A percentile compares a stretch with the other conserved stretches of the same genome.
Evolutionary conservation across 2,113 vertebrate genomes (phyloP).

Genomic region (Apodemus sylvaticus): DNA sequence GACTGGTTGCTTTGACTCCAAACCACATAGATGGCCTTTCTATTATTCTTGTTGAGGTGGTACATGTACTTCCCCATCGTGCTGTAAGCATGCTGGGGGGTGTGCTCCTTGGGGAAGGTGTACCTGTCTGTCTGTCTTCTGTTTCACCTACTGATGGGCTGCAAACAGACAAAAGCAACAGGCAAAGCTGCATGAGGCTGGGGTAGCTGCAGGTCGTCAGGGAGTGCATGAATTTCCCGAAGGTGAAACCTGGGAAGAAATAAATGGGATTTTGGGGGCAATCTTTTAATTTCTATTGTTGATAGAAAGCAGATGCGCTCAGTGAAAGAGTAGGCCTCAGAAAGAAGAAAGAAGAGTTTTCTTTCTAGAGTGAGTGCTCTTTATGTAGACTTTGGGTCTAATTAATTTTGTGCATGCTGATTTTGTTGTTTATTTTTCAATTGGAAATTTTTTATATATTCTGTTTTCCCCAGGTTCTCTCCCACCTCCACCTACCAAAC

Average conservation of each 20-base stretch:
- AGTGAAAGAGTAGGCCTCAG: background rate
- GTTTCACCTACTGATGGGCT: background rate
- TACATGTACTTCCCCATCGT: background rate
- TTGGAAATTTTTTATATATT: background rate
- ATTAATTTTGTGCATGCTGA: background rate
- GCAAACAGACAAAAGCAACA: background rate
- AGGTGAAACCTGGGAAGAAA: background rate
- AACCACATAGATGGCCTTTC: fast-evolving
- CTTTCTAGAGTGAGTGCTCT: background rate
- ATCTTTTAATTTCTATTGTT: background rate
- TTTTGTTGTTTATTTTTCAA: background rate
- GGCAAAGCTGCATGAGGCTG: background rate
- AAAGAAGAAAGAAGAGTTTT: background rate
- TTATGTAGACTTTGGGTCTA: background rate
- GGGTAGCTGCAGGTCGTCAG: background rate
- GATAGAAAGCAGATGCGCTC: background rate
- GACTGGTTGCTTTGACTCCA: background rate
- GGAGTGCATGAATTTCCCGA: background rate
- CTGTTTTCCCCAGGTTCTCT: background rate
- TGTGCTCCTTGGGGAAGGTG: background rate
- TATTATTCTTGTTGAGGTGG: background rate
- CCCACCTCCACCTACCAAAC: background rate
- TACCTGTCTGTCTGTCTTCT: background rate
- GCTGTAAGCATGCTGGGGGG: background rate
- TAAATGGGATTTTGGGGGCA: background rate